Base-by-base conservation (phyloP, 2,113 vertebrate species). In the Rutilus rutilus region DNA sequence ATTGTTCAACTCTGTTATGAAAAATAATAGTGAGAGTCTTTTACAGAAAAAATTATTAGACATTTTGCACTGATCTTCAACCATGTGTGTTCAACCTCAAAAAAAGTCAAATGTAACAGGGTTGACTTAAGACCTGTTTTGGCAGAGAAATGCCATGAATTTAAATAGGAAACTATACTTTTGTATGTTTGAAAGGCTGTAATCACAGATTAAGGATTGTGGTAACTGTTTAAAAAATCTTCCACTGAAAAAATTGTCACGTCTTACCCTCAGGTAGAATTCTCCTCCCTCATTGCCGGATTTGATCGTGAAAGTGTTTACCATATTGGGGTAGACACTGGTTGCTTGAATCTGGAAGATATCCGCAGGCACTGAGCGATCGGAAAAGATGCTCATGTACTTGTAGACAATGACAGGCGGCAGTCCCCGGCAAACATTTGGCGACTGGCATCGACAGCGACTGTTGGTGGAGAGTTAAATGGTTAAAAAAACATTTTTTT, bases 331-430 rank as follows among this genome's bases (percentile, higher is more conserved):
- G 78, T 97, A 99, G 90, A 98, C 96, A 80, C 94, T 97, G 86
- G 98, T 99, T 86, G 98, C 97, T 91, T 99, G 98, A 91, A 99
- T 98, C 93, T 99, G 98, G 93, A 99, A 99, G 93, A 99, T 96
- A 86, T 99, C 98, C 0, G 98, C 96, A n/a, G 98, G 98, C 79
- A 97, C 96, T 0, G 95, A 91, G 83, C 97, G 94, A 30, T 99
- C 98, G 0, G 97, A 97, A 65, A 96, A 96, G 93, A 99, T 97
- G 93, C 96, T 99, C 98, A 99, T 99, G 90, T 99, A 99, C 86
- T 98, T 99, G 94, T 98, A 96, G 87, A 99, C 96, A 33, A 98
- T 96, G 2, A 97, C 97, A 14, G 98, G 97, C 4, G 98, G 96
- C 82, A 97, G 92, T 77, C 92, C 91, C 60, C 96, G 94, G 89